Conservation (phyloP, 2,888 invertebrate genomes). For the Busseola fusca region DNA sequence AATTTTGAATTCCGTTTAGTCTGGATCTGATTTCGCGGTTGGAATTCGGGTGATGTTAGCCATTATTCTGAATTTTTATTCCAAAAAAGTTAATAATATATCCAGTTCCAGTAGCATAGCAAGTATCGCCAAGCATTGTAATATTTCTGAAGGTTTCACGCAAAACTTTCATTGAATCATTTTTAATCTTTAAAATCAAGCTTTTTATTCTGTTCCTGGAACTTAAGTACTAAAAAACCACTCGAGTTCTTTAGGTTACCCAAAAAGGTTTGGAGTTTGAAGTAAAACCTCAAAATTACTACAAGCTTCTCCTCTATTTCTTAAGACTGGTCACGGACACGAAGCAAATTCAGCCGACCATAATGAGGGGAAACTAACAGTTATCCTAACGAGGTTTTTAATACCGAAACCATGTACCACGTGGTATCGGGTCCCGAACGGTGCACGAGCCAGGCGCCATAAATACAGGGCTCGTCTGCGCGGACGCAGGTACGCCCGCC, state of each 20-base stretch:
- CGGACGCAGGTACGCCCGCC: conserved; percentile 88
- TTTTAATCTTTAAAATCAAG: background rate
- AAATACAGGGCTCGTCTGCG: conserved; percentile 88
- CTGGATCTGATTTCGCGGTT: conserved; percentile 4
- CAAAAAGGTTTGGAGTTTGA: conserved; percentile 10
- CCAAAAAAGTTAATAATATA: background rate
- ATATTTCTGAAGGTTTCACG: background rate
- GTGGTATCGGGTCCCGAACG: conserved; percentile 78
- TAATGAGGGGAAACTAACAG: conserved; percentile 84
- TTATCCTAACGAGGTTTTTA: conserved; percentile 86
- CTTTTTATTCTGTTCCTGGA: background rate
- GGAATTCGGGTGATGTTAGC: conserved; percentile 1
- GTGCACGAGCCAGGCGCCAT: conserved; percentile 85
- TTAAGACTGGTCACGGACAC: conserved; percentile 34
- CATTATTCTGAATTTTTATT: background rate
- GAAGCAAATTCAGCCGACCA: conserved; percentile 52
- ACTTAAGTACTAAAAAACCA: background rate
- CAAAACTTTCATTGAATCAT: background rate
- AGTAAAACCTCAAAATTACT: conserved; percentile 42
- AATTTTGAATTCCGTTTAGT: background rate
- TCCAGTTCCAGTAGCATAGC: background rate
- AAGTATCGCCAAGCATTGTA: background rate
- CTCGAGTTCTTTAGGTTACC: background rate
- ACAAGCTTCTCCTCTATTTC: conserved; percentile 23
- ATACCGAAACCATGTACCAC: conserved; percentile 76